Percentiles rank a stretch among this genome's conserved stretches.
These are phyloP conservation scores for Nasua narica DNA, from an alignment of 2,797 vertebrate species.

Conservation along the genomic window DNA sequence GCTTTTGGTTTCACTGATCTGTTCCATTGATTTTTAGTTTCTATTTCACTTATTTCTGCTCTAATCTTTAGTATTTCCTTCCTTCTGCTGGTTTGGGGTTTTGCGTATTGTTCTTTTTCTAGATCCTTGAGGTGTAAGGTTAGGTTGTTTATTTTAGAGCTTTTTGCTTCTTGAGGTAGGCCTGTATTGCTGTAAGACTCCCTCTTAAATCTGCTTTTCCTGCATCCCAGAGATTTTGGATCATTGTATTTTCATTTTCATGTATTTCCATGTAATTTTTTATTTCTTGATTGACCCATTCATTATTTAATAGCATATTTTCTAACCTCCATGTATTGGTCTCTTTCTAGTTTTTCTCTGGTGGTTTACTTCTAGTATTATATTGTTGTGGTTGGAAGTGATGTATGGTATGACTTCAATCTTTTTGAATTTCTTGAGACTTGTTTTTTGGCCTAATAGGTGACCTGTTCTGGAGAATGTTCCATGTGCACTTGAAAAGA, in stretches of 20 bases:
- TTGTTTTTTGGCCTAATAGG: neutral
- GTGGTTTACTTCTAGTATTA: neutral
- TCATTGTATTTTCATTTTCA: no score
- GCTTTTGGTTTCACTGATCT: neutral
- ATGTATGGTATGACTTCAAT: neutral
- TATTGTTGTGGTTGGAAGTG: neutral
- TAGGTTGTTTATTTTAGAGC: neutral
- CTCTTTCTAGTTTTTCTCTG: neutral
- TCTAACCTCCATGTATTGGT: neutral
- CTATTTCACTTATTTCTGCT: neutral
- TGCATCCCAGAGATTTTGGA: no score
- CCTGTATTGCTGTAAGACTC: neutral
- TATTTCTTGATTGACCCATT: no score
- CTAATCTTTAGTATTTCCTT: neutral
- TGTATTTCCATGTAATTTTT: no score
- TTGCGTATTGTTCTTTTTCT: neutral
- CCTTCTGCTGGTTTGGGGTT: neutral
- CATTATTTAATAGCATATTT: neutral
- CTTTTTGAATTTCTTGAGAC: neutral
- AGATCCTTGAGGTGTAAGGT: neutral
- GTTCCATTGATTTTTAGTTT: neutral
- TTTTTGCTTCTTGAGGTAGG: neutral
- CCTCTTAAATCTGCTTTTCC: neutral
- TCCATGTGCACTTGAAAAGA: neutral
- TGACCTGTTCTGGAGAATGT: neutral